Evolutionary conservation across 2,888 invertebrate species (phyloP), one percentile per base, ranked within the genome.

Genomic region (Dromius quadrimaculatus): DNA sequence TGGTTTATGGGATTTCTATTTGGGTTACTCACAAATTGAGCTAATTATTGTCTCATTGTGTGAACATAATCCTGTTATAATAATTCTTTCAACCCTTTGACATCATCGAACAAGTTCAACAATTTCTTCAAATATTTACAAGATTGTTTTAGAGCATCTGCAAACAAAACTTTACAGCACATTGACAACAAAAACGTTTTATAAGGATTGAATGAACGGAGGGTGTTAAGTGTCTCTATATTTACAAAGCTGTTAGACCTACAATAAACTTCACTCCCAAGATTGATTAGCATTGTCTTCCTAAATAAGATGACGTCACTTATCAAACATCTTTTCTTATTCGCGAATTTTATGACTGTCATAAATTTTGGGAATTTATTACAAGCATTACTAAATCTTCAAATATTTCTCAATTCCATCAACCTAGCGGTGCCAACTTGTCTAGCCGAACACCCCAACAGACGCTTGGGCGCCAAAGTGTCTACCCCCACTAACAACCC

Each of bases 281-380:
- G 66, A 54, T 66, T 66, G 57, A 66, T 66, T 66, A 66, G 41
- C 66, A 66, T 66, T 66, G 66, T 66, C 66, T 66, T 66, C 66
- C 41, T 66, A 66, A 66, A 66, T 57, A 57, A 41, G 38, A 45
- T 28, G 34, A 54, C 50, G 28, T 41, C 38, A 34, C 32, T 13
- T 47, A 13, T 5, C 32, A 9, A 15, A 57, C 41, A 57, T 66
- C 54, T 57, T n/a, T 23, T 28, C 17, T 43, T 34, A 47, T 32
- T 23, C 17, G 6, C 20, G 19, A 34, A 11, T 17, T 64, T 64
- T 64, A 64, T 47, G 17, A 19, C 32, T 8, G 34, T 19, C 9
- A 32, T 64, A 64, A 64, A 64, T 64, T 64, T 54, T 45, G 11
- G n/a, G n/a, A n/a, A n/a, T n/a, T n/a, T n/a, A n/a, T n/a, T n/a